A percentile compares a stretch with the other conserved stretches of the same genome.
Evolutionary conservation across 1,140 invertebrate genomes (phyloP).

Genomic region (Melanaphis sacchari): DNA sequence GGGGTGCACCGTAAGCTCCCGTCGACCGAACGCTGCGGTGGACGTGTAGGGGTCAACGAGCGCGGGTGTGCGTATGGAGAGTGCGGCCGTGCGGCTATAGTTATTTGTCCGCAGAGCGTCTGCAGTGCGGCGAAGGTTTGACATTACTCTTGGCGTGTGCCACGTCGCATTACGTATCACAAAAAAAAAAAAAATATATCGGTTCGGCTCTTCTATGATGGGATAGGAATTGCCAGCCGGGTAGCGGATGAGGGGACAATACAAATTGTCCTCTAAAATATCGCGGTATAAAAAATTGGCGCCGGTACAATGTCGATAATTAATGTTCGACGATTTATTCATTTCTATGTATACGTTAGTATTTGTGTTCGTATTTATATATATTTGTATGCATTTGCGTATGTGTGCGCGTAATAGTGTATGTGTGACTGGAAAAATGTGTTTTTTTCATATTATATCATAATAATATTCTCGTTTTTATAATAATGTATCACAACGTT

Average conservation of each 20-base stretch:
- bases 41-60: neutral
- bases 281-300: neutral
- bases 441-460: too few relatives aligned
- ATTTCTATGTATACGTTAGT: neutral
- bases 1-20: neutral
- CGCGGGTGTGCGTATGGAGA: neutral
- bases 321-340: neutral
- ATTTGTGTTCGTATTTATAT: too few relatives aligned
- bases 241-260: neutral
- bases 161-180: constrained; percentile 1
- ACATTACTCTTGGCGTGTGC: constrained; percentile 21
- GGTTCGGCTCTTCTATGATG: neutral
- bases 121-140: constrained; percentile 36
- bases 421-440: too few relatives aligned
- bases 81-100: neutral
- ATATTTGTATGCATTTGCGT: neutral
- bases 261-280: constrained; percentile 11
- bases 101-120: constrained; percentile 43
- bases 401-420: neutral
- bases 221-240: neutral
- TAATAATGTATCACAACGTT: too few relatives aligned
- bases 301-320: neutral
- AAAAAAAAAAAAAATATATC: neutral
- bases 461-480: too few relatives aligned
- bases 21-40: neutral